These are phyloP conservation scores for Eueremaeus valkanovi DNA, from an alignment of 2,888 invertebrate genomes.

Conservation along the genomic window DNA sequence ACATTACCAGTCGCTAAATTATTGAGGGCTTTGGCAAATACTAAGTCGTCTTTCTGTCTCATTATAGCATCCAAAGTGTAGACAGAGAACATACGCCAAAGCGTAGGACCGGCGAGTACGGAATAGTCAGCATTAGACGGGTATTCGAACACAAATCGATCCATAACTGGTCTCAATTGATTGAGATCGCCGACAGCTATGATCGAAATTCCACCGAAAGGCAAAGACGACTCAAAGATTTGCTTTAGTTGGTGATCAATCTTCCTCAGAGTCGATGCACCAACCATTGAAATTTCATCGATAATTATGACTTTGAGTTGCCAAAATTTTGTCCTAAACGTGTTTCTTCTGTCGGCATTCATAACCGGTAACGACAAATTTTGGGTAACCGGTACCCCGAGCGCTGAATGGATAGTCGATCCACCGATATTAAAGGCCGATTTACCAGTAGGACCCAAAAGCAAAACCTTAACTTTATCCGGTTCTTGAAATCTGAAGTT, in stretches of 20 bases:
- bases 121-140: not conserved
- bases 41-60: conserved; percentile 43
- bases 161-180: conserved; percentile 34
- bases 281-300: conserved; percentile 44
- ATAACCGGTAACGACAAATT: not conserved
- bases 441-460: conserved; percentile 48
- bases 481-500: not conserved
- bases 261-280: conserved; percentile 46
- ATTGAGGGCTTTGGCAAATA: conserved; percentile 44
- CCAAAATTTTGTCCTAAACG: conserved; percentile 42
- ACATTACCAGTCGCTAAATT: conserved; percentile 42
- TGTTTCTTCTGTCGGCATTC: not conserved
- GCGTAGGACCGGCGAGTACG: not conserved
- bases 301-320: conserved; percentile 48
- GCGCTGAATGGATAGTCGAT: conserved; percentile 48
- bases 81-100: not conserved
- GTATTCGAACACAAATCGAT: conserved; percentile 9
- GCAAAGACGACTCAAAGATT: conserved; percentile 48
- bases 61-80: conserved; percentile 44
- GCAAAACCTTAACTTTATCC: conserved; percentile 33
- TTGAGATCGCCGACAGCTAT: conserved; percentile 50
- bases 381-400: conserved; percentile 43
- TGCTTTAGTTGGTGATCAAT: conserved; percentile 50
- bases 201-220: conserved; percentile 51
- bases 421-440: conserved; percentile 49